Evolutionary conservation across 2,113 vertebrate species (phyloP).

Genomic region (Silurus asotus): DNA sequence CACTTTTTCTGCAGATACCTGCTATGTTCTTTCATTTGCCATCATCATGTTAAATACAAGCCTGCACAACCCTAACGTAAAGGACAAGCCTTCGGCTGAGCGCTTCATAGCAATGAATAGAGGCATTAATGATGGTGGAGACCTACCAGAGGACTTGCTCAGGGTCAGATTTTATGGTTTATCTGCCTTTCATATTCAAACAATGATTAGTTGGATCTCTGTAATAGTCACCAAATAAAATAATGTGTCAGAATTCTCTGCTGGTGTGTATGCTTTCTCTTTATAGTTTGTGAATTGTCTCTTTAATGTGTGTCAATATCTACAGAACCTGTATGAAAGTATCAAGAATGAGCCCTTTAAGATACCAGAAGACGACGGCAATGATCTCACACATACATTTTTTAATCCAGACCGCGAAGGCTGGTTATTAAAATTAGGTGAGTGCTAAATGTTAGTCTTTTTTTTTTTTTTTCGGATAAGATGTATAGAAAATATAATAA

Average conservation of each 20-base stretch:
- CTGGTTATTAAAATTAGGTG: conserved; percentile 95
- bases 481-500: neutral
- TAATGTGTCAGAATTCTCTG: neutral
- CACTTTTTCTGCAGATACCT: conserved; percentile 79
- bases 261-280: too few relatives aligned
- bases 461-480: neutral
- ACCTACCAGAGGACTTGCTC: conserved; percentile 92
- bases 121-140: conserved; percentile 95
- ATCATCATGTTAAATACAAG: conserved; percentile 99
- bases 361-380: conserved; percentile 23
- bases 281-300: neutral
- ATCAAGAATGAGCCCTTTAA: conserved; percentile 56
- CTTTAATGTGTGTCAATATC: neutral
- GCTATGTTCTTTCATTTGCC: conserved; percentile 94
- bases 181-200: neutral
- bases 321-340: conserved; percentile 94
- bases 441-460: conserved; percentile 44
- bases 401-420: conserved; percentile 89
- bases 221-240: neutral
- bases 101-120: conserved; percentile 93
- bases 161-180: conserved; percentile 71
- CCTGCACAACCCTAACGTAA: conserved; percentile 97
- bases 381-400: conserved; percentile 16
- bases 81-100: conserved; percentile 91
- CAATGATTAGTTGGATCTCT: neutral